These are phyloP conservation scores for Enteromius thamalakanensis DNA, from an alignment of 2,797 vertebrate genomes.

Conservation along the genomic window DNA sequence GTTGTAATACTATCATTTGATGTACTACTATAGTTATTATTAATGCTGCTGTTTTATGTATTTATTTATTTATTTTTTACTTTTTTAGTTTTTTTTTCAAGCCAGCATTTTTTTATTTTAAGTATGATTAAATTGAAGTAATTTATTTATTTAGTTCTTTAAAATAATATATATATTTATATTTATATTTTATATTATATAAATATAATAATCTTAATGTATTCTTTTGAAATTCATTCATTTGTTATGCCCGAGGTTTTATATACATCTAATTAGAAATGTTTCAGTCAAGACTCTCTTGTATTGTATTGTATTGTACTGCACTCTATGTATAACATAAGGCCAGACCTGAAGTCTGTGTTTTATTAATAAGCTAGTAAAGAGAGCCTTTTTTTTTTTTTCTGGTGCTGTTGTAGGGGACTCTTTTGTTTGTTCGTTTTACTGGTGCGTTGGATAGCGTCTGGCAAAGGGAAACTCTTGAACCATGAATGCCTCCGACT, in stretches of 20 bases:
- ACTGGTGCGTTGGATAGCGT: conserved; percentile 11
- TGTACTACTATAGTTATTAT: background rate
- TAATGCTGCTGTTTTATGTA: background rate
- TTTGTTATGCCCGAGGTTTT: background rate
- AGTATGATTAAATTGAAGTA: too few species aligned
- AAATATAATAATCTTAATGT: background rate
- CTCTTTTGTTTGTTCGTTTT: conserved; percentile 49
- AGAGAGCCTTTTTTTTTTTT: background rate
- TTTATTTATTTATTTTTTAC: too few species aligned
- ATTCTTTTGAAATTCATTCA: background rate
- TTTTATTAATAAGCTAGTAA: background rate
- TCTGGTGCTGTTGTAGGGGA: background rate
- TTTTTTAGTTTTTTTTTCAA: background rate
- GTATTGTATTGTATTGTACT: too few species aligned
- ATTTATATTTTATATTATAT: too few species aligned
- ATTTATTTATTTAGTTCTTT: background rate
- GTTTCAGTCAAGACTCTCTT: background rate
- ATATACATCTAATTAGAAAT: background rate
- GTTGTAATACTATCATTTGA: background rate
- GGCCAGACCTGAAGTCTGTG: background rate
- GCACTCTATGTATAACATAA: background rate
- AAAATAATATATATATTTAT: too few species aligned
- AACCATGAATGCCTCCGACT: background rate
- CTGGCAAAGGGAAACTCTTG: conserved; percentile 37
- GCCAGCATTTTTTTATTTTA: too few species aligned